These are phyloP conservation scores for Nineta flava DNA, from an alignment of 2,888 invertebrate genomes.

Conservation along the genomic window DNA sequence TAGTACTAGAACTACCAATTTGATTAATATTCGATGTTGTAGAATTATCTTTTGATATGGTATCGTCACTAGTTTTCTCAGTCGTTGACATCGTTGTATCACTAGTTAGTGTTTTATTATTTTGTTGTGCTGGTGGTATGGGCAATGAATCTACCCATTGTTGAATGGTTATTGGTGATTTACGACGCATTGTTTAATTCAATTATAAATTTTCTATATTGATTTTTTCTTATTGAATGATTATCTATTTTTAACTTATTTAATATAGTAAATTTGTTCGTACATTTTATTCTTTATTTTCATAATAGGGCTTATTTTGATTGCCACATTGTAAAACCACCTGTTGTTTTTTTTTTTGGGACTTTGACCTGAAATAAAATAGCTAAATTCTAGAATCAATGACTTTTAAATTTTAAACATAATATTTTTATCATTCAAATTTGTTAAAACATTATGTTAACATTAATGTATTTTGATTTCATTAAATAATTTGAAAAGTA, in stretches of 20 bases:
- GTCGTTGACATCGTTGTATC: neutral
- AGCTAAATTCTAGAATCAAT: neutral
- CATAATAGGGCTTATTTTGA: neutral
- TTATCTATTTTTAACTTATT: neutral
- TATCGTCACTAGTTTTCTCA: conserved; percentile 2
- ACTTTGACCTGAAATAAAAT: neutral
- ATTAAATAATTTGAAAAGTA: too few species aligned
- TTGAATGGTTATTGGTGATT: conserved; percentile 48
- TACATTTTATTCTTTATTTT: neutral
- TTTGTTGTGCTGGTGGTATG: conserved; percentile 15
- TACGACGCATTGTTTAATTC: conserved; percentile 34
- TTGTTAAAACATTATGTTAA: too few species aligned
- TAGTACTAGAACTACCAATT: too few species aligned
- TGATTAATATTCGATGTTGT: neutral
- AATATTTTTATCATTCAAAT: too few species aligned
- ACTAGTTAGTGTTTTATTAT: conserved; percentile 11
- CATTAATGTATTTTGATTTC: too few species aligned
- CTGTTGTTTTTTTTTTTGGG: neutral
- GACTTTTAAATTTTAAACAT: too few species aligned
- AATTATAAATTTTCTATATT: neutral
- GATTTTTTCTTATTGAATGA: conserved; percentile 1
- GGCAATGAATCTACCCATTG: conserved; percentile 63
- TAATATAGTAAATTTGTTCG: neutral
- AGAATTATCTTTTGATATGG: neutral
- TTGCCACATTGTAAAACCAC: neutral